Evolutionary conservation across 2,797 vertebrate species (phyloP).

Genomic region (Gastrophryne carolinensis): DNA sequence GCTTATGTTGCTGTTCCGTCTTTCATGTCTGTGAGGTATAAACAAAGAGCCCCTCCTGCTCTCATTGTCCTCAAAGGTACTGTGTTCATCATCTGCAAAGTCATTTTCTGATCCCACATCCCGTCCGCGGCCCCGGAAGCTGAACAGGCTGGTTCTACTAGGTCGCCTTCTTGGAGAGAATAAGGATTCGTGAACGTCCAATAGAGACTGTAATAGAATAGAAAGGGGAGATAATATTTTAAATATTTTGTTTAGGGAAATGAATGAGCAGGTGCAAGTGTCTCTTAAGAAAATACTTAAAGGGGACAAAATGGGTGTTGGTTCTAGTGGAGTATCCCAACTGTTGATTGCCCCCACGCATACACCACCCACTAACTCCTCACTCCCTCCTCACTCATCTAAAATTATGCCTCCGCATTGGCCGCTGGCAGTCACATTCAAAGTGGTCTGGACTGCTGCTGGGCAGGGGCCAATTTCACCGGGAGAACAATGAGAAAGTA

Average conservation of each 20-base stretch:
- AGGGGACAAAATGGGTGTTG: too few species aligned
- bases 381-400: too few species aligned
- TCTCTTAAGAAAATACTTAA: too few species aligned
- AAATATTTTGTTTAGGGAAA: background rate
- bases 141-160: constrained; percentile 93
- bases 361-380: too few species aligned
- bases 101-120: constrained; percentile 83
- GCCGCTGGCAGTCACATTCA: too few species aligned
- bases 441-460: too few species aligned
- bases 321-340: too few species aligned
- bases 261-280: background rate
- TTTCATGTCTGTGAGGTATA: constrained; percentile 76
- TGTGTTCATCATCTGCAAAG: constrained; percentile 90
- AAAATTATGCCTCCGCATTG: too few species aligned
- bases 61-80: constrained; percentile 81
- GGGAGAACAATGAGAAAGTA: too few species aligned
- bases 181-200: constrained; percentile 87
- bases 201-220: constrained; percentile 81
- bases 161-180: constrained; percentile 87
- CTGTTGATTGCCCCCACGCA: too few species aligned
- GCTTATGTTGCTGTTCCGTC: constrained; percentile 85
- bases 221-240: constrained; percentile 51
- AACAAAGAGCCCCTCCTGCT: constrained; percentile 83
- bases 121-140: constrained; percentile 80
- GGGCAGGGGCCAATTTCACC: too few species aligned